Percentiles rank a stretch among this genome's conserved stretches.
phyloP scores from a whole-genome alignment of 1,140 invertebrate genomes.

The Zaprionus inermis region DNA sequence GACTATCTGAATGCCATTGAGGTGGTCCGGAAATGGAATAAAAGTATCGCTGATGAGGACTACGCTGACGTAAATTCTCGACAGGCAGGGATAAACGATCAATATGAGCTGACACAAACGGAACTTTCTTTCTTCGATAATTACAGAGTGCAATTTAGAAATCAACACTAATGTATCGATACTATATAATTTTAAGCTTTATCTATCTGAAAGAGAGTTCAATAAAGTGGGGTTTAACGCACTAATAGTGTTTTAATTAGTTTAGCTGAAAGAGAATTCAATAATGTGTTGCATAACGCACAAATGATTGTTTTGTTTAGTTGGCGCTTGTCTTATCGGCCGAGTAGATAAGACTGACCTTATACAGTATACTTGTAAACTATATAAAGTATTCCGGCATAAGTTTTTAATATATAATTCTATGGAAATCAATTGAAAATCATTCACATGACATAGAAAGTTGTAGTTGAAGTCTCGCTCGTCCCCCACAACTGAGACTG shows the following conservation, averaged over 20 bases:
- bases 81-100: constrained; percentile 6
- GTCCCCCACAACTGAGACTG: constrained; percentile 13
- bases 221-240: too few species aligned
- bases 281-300: not conserved
- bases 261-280: too few species aligned
- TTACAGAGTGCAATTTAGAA: too few species aligned
- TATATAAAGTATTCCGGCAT: not conserved
- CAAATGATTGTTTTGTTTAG: not conserved
- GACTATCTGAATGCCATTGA: constrained; percentile 1
- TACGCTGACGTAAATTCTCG: not conserved
- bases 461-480: not conserved
- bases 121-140: not conserved
- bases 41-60: not conserved
- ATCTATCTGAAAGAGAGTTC: too few species aligned
- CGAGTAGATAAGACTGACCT: too few species aligned
- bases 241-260: too few species aligned
- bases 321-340: not conserved
- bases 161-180: too few species aligned
- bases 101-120: constrained; percentile 24
- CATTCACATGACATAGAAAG: not conserved
- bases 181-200: too few species aligned
- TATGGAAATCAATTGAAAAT: constrained; percentile 5
- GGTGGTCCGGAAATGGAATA: constrained; percentile 16
- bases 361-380: not conserved
- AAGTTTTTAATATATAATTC: not conserved